Percentiles rank a stretch among this genome's conserved stretches.
phyloP scores from a whole-genome alignment of 2,888 invertebrate genomes.

The Megalurothrips usitatus region DNA sequence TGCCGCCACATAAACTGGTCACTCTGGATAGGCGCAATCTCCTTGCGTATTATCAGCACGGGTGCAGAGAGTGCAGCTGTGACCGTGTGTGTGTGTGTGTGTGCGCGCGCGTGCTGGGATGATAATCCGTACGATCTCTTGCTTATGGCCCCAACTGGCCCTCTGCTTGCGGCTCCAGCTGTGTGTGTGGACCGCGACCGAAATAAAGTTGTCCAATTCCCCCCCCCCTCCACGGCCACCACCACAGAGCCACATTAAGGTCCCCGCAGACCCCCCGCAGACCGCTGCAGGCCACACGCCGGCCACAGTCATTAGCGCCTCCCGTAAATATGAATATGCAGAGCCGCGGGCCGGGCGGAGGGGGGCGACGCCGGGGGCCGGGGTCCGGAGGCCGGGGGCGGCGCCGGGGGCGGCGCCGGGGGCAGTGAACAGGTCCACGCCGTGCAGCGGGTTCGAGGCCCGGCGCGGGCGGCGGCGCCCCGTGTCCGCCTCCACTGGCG shows the following conservation, averaged over 20 bases:
- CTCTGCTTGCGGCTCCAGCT: too few relatives aligned
- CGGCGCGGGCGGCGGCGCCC: neutral
- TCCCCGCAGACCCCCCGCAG: neutral
- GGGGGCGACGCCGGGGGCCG: too few relatives aligned
- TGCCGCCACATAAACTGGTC: too few relatives aligned
- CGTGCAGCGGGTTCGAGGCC: neutral
- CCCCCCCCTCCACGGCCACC: neutral
- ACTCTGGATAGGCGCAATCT: too few relatives aligned
- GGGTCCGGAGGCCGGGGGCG: too few relatives aligned
- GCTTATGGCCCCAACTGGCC: constrained; percentile 3
- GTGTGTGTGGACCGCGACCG: too few relatives aligned
- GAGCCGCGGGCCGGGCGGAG: neutral
- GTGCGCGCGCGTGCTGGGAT: neutral
- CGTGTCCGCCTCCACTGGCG: too few relatives aligned
- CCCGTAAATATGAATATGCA: constrained; percentile 9
- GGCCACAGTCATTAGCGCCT: neutral
- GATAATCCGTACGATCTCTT: neutral
- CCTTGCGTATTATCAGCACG: too few relatives aligned
- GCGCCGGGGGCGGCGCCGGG: too few relatives aligned
- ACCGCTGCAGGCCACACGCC: neutral
- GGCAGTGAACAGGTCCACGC: neutral
- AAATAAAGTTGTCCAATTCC: neutral
- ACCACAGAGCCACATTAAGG: neutral
- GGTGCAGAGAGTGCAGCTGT: too few relatives aligned
- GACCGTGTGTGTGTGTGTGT: too few relatives aligned